These are phyloP conservation scores for Mongoloraphidia duomilia DNA, from an alignment of 2,888 invertebrate genomes.

Conservation along the genomic window DNA sequence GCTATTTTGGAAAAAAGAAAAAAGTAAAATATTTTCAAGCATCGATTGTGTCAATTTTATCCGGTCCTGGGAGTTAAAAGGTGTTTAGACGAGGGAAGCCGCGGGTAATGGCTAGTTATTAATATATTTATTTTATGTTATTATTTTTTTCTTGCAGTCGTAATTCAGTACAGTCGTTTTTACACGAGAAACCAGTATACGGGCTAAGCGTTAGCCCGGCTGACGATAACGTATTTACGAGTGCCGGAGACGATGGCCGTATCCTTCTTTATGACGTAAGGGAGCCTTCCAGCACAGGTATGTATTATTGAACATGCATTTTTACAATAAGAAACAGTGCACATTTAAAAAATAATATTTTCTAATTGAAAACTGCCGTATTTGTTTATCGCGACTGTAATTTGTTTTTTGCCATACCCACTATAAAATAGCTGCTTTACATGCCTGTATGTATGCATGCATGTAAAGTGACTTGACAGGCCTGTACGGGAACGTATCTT, in stretches of 20 bases:
- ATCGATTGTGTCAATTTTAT: too few relatives aligned
- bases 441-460: too few relatives aligned
- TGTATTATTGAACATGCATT: not conserved
- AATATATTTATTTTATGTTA: slow-evolving; percentile 6
- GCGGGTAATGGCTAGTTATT: slow-evolving; percentile 1
- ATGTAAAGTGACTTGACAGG: too few relatives aligned
- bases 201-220: slow-evolving; percentile 76
- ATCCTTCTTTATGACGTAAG: slow-evolving; percentile 75
- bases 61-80: too few relatives aligned
- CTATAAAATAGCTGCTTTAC: too few relatives aligned
- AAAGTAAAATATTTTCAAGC: not conserved
- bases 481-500: too few relatives aligned
- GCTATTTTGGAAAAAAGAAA: too few relatives aligned
- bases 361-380: not conserved
- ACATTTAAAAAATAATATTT: not conserved
- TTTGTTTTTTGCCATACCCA: too few relatives aligned
- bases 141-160: slow-evolving; percentile 29
- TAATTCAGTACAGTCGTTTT: slow-evolving; percentile 53
- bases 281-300: slow-evolving; percentile 29
- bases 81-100: too few relatives aligned
- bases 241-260: slow-evolving; percentile 86
- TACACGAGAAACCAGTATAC: slow-evolving; percentile 82
- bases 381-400: not conserved
- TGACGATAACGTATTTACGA: slow-evolving; percentile 70
- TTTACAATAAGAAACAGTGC: not conserved